Base-by-base conservation (phyloP, 37 sponge, comb jelly and placozoan species). In the Bolinopsis microptera region DNA sequence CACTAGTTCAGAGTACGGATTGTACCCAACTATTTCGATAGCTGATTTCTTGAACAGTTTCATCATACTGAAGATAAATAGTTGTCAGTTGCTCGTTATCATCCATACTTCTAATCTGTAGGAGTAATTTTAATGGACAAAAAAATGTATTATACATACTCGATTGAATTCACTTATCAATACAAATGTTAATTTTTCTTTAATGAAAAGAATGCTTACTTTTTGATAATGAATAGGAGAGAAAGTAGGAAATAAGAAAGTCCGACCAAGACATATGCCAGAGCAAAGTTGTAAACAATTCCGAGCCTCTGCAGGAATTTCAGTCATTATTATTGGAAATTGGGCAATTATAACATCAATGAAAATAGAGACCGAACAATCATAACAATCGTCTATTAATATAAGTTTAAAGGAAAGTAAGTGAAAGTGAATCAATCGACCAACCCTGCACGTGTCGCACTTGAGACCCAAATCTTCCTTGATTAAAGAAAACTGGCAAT, bases 41-140 rank as follows among this genome's bases (percentile, higher is more conserved):
- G 75, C 75, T 5, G 75, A 30, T 24, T 72, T 72, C 75, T 72
- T 72, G 75, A 72, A 72, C 75, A 72, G 75, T 28, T 72, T 72
- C 75, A 72, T 72, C 27, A 72, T 72, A 72, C 75, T 72, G 75
- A 28, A 28, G 68, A 67, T 22, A 28, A 72, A 30, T 72, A 21
- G 68, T 13, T 67, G 13, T 30, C 75, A 72, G 75, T 24, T 72
- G 27, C 27, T 24, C 31, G 25, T 28, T 72, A 8, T 28, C 31
- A n/a, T n/a, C n/a, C n/a, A n/a, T n/a, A n/a, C n/a, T n/a, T n/a
- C n/a, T n/a, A n/a, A n/a, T n/a, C n/a, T n/a, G n/a, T n/a, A n/a
- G n/a, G n/a, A n/a, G n/a, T n/a, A n/a, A n/a, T n/a, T n/a, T n/a
- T n/a, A n/a, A n/a, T n/a, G n/a, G n/a, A n/a, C n/a, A n/a, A n/a